Percentiles rank a stretch among this genome's conserved stretches.
Conservation (phyloP, 2,113 vertebrate species). For the Apeltes quadracus region DNA sequence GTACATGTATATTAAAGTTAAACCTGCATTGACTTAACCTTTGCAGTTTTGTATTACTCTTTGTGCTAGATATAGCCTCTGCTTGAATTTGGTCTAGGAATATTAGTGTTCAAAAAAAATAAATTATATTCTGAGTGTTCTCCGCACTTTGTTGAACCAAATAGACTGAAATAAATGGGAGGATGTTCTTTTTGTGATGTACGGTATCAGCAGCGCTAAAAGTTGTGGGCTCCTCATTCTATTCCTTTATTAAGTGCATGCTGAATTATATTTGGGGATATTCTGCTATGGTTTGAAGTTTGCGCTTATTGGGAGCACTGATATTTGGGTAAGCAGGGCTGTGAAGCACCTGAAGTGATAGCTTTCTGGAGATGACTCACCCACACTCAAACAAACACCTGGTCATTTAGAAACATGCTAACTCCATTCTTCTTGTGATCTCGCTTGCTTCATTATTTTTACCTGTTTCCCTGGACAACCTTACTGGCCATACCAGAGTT, state of each 20-base stretch:
- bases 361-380: conserved; percentile 11
- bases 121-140: not conserved
- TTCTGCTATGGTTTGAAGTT: not conserved
- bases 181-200: not conserved
- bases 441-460: conserved; percentile 33
- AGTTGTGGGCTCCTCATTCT: not conserved
- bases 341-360: not conserved
- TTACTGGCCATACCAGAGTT: conserved; percentile 42
- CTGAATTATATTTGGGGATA: conserved; percentile 5
- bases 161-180: not conserved
- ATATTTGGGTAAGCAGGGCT: too few relatives aligned
- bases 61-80: not conserved
- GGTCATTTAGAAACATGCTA: conserved; percentile 24
- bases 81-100: not conserved
- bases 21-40: not conserved
- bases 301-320: not conserved
- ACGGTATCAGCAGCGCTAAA: not conserved
- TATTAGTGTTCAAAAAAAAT: not conserved
- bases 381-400: not conserved
- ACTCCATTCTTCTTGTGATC: conserved; percentile 26
- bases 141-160: not conserved
- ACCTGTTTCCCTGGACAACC: conserved; percentile 50
- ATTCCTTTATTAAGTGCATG: not conserved
- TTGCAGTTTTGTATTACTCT: not conserved
- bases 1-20: not conserved